Base-by-base conservation (phyloP, 2,888 invertebrate genomes). In the Drosophila gaucha region DNA sequence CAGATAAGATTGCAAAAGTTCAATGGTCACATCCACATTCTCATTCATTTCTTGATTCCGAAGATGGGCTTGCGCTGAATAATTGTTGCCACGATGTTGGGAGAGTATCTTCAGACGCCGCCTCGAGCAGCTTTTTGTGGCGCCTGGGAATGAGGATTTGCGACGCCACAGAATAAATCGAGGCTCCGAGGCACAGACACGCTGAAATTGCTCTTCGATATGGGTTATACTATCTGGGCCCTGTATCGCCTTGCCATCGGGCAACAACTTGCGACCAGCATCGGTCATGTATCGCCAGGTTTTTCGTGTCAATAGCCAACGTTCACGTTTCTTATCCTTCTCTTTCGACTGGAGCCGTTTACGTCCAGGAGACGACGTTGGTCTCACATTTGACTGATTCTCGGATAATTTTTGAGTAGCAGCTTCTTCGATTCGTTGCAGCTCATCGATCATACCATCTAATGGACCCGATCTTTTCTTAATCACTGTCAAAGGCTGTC, bases 231-330 rank as follows among this genome's bases (percentile, higher is more conserved):
- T 96, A 88, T 97, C 96, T 1, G 93, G 91, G 4, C 95, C 93
- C 90, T 95, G 95, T 87, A 28, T 3, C 8, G 94, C 94, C 3
- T 94, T 93, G 18, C 96, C 95, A 50, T 97, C 97, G n/a, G 97
- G 97, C 59, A 97, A 95, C 50, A 97, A 93, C 89, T 96, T 95
- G 64, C 96, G 94, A 41, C 97, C 97, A 28, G 97, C 96, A 83
- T 97, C 97, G n/a, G 96, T 94, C 97, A 97, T 97, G 91, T 97
- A 97, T 83, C 96, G 93, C 97, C 97, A 97, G 46, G 97, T 97
- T 92, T 97, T 97, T 64, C 97, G 93, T 41, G 97, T 97, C 63
- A 97, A 93, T 65, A 97, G 93, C 97, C 97, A 97, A 91, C 97
- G 94, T 91, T 97, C 97, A 18, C 86, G 86, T 57, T 90, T 89